Evolutionary conservation across 2,888 invertebrate species (phyloP), one percentile per base, ranked within the genome.

Genomic region (Aporophyla nigra): DNA sequence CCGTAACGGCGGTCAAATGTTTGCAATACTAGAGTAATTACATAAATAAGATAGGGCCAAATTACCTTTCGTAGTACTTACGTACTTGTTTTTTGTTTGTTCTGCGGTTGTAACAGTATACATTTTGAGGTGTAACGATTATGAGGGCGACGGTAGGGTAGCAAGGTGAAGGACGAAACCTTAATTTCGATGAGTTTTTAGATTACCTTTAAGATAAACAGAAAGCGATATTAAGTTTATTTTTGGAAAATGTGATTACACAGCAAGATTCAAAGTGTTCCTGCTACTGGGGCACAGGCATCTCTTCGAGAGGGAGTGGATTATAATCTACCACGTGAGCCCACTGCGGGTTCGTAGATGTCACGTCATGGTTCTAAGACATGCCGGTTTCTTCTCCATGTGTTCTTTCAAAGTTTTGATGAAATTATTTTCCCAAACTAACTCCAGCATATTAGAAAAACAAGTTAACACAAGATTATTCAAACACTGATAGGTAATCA

Each of bases 11-110:
- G 88, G 80, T 86, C 87, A 86, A 89, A 89, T 90, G 87, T 88
- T 87, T 87, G 87, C 84, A 85, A 83, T 89, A 88, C 86, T 80
- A 79, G 16, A 86, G 87, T 88, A 86, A 88, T 87, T 85, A 88
- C 81, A 84, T 88, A 88, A 86, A 88, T 85, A 84, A 82, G 87
- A 86, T 86, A 82, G 83, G 71, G 70, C 81, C 61, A 78, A 76
- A 87, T 87, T 79, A 79, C 88, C 84, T 84, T 82, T 83, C 76
- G 71, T 59, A 71, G 69, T 77, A 79, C 78, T 81, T 74, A 67
- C 43, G 61, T 61, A 78, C 62, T 78, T 69, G 80, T 78, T 80
- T 87, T 85, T 87, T 80, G 73, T 78, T 66, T 75, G 59, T 33
- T 69, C 46, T 49, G 63, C 6, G 59, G 66, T 19, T 53, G 56